These are phyloP conservation scores for Gobius niger DNA, from an alignment of 2,113 vertebrate genomes.

Conservation along the genomic window DNA sequence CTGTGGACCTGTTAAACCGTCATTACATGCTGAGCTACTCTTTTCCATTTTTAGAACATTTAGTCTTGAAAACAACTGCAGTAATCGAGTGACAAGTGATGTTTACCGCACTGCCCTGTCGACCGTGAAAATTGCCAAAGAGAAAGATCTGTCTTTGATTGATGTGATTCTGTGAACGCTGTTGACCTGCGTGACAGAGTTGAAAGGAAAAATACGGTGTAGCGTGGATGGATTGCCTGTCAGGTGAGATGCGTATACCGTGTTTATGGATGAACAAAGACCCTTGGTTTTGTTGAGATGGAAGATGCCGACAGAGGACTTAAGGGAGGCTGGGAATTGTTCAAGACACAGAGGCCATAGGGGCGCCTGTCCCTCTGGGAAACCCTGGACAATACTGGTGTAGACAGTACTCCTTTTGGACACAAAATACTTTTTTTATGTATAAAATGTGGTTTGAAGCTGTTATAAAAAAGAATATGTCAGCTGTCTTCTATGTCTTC, in stretches of 20 bases:
- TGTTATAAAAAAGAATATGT: too few relatives aligned
- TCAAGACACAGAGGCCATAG: not conserved
- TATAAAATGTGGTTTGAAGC: too few relatives aligned
- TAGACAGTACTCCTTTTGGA: too few relatives aligned
- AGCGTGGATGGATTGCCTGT: not conserved
- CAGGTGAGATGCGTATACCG: not conserved
- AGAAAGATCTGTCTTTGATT: not conserved
- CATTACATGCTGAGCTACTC: not conserved
- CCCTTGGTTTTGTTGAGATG: not conserved
- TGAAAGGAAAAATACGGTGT: not conserved
- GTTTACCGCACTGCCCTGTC: not conserved
- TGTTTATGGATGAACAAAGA: not conserved
- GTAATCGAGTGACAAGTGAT: not conserved
- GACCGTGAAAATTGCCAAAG: not conserved
- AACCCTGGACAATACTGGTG: not conserved
- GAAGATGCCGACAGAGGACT: not conserved
- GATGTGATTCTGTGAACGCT: not conserved
- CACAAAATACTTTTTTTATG: too few relatives aligned
- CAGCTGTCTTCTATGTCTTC: too few relatives aligned
- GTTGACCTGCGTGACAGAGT: not conserved
- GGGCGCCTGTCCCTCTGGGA: not conserved
- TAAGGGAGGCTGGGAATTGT: not conserved
- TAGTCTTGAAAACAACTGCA: not conserved
- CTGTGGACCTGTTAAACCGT: not conserved
- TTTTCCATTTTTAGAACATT: not conserved